Evolutionary conservation across 2,888 invertebrate species (phyloP).

Genomic region (Geophilus truncorum): DNA sequence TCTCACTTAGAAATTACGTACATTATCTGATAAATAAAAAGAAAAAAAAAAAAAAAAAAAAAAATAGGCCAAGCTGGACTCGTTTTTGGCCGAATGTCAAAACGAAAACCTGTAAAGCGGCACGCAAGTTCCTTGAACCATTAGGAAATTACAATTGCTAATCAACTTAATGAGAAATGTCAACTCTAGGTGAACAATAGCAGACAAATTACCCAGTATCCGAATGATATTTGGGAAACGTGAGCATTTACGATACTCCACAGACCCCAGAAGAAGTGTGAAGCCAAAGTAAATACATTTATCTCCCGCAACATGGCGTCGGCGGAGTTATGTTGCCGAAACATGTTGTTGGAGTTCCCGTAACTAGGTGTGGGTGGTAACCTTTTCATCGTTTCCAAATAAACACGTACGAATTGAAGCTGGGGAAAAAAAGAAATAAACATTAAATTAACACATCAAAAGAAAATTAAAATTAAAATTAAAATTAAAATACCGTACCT

Average conservation of each 20-base stretch:
- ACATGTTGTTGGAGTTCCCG: slow-evolving; percentile 22
- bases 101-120: neutral
- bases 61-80: neutral
- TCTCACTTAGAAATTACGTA: neutral
- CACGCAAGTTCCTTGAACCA: neutral
- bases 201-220: slow-evolving; percentile 80
- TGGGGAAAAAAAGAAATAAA: slow-evolving; percentile 41
- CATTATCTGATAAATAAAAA: neutral
- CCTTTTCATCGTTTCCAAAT: slow-evolving; percentile 49
- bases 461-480: neutral
- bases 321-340: slow-evolving; percentile 32
- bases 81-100: neutral
- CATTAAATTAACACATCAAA: neutral
- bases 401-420: slow-evolving; percentile 56
- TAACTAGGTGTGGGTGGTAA: slow-evolving; percentile 8
- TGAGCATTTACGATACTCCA: slow-evolving; percentile 88
- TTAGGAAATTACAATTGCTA: neutral
- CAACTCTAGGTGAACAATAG: no score
- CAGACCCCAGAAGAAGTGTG: slow-evolving; percentile 89
- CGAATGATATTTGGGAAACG: slow-evolving; percentile 83
- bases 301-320: slow-evolving; percentile 64
- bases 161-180: neutral
- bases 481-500: no score
- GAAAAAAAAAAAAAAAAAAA: neutral
- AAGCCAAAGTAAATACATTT: slow-evolving; percentile 73